phyloP scores from a whole-genome alignment of 2,888 invertebrate species.

The Pachydiplax longipennis region DNA sequence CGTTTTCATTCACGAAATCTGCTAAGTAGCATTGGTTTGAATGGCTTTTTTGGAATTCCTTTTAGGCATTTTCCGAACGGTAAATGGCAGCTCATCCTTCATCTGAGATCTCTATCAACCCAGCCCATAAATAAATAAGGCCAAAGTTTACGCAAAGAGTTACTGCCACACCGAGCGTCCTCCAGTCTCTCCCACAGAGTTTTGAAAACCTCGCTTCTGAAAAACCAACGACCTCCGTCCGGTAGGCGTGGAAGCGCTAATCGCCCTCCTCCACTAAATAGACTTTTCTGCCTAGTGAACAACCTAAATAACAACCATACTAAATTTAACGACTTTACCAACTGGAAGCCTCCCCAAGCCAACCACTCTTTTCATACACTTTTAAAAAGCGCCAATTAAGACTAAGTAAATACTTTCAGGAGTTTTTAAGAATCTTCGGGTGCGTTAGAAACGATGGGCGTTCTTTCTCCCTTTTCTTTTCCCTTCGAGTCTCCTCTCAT shows the following conservation, averaged over 20 bases:
- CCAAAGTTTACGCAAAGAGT: too few relatives aligned
- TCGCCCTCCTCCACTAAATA: not conserved
- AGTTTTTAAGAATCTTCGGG: not conserved
- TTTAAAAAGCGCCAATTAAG: conserved; percentile 14
- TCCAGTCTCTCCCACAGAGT: too few relatives aligned
- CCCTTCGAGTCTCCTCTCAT: not conserved
- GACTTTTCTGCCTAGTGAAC: conserved; percentile 36
- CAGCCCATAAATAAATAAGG: too few relatives aligned
- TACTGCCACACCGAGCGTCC: too few relatives aligned
- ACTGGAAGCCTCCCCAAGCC: not conserved
- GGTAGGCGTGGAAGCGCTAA: not conserved
- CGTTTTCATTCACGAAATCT: too few relatives aligned
- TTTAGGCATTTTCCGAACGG: too few relatives aligned
- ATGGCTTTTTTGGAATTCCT: too few relatives aligned
- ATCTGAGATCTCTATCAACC: too few relatives aligned
- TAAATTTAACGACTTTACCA: conserved; percentile 29
- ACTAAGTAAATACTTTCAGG: conserved; percentile 3
- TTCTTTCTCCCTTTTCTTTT: not conserved
- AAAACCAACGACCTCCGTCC: not conserved
- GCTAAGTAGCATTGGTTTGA: too few relatives aligned
- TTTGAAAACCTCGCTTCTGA: too few relatives aligned
- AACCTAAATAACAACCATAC: conserved; percentile 25
- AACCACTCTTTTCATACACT: not conserved
- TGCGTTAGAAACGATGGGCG: not conserved
- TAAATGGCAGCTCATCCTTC: too few relatives aligned